phyloP scores from a whole-genome alignment of 2,888 invertebrate genomes.

The Poecilus cupreus region DNA sequence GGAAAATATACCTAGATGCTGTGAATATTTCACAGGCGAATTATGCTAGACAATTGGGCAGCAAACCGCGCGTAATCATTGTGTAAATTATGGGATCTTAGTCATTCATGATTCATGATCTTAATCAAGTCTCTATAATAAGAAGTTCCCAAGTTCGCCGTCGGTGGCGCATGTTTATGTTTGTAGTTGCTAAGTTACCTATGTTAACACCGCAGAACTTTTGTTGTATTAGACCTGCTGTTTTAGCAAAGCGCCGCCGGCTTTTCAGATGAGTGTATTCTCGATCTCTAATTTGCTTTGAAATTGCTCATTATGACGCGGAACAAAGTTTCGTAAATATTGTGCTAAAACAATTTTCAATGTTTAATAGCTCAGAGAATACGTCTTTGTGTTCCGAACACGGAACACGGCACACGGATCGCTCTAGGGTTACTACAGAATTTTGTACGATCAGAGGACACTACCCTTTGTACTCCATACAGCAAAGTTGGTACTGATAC shows the following conservation, averaged over 20 bases:
- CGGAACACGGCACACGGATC: too few species aligned
- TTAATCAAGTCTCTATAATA: background rate
- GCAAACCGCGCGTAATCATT: too few species aligned
- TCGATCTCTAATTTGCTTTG: constrained; percentile 50
- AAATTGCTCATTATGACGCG: constrained; percentile 49
- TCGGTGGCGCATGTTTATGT: constrained; percentile 25
- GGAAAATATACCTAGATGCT: too few species aligned
- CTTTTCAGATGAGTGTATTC: constrained; percentile 2
- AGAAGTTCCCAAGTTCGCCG: background rate
- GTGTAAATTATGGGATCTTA: background rate
- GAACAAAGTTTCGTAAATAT: constrained; percentile 48
- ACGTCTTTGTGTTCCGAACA: background rate
- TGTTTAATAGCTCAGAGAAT: constrained; percentile 29
- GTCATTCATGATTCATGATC: background rate
- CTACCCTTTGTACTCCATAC: too few species aligned
- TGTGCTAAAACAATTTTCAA: constrained; percentile 38
- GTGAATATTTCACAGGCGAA: too few species aligned
- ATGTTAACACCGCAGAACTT: constrained; percentile 41
- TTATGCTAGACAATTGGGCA: too few species aligned
- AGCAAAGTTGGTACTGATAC: too few species aligned
- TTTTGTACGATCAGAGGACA: too few species aligned
- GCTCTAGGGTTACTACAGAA: constrained; percentile 12
- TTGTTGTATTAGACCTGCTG: constrained; percentile 6
- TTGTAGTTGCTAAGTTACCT: constrained; percentile 37
- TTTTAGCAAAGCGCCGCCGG: background rate